Conservation (phyloP, 2,113 vertebrate species). For the Dolichallabes microphthalmus region DNA sequence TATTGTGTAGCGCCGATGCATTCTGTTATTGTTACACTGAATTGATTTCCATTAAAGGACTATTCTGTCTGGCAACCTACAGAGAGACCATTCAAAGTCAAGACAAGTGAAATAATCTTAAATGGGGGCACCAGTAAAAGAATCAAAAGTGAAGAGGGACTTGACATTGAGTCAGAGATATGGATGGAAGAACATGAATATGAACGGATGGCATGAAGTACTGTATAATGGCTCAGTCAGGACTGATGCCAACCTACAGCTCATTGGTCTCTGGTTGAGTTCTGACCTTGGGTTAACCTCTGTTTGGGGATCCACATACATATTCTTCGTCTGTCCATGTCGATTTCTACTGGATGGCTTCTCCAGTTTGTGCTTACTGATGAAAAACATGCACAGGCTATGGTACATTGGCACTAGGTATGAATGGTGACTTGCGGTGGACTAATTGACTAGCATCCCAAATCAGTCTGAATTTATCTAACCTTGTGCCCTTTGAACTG, state of each 20-base stretch:
- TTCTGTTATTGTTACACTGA: constrained; percentile 58
- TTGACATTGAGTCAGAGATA: background rate
- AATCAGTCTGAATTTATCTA: too few species aligned
- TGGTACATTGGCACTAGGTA: too few species aligned
- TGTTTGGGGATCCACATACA: background rate
- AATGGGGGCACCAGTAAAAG: background rate
- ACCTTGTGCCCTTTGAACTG: too few species aligned
- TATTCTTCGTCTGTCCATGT: background rate
- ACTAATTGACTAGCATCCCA: background rate
- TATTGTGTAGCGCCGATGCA: constrained; percentile 46
- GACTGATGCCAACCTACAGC: background rate
- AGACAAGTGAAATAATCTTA: background rate
- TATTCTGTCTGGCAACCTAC: constrained; percentile 50
- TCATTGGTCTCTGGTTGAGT: background rate
- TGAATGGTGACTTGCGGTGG: background rate
- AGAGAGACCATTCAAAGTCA: constrained; percentile 16
- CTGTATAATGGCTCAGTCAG: background rate
- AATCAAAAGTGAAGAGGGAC: background rate
- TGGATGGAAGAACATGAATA: background rate
- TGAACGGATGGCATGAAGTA: background rate
- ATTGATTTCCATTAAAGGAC: constrained; percentile 59
- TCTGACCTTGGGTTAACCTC: background rate
- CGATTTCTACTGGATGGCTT: background rate
- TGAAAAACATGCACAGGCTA: background rate
- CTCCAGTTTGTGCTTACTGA: background rate